A percentile compares a stretch with the other conserved stretches of the same genome.
phyloP scores from a whole-genome alignment of 2,888 invertebrate genomes.

The Halocaridina rubra region DNA sequence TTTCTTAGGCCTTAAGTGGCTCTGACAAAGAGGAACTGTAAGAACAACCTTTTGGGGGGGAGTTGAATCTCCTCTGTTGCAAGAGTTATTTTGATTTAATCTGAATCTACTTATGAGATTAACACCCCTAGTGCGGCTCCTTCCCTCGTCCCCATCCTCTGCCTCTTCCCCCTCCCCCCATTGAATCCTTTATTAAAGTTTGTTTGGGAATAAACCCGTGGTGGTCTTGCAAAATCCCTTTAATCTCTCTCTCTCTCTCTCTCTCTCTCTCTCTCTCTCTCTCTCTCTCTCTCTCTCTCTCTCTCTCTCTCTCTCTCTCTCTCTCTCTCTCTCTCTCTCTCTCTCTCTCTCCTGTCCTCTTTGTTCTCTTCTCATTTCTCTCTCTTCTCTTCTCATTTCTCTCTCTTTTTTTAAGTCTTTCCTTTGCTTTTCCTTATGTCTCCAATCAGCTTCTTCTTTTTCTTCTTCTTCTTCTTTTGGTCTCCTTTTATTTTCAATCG shows the following conservation, averaged over 20 bases:
- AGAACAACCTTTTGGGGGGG: too few species aligned
- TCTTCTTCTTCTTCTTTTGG: too few species aligned
- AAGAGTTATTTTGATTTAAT: conserved; percentile 55
- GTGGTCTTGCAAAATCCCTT: conserved; percentile 18
- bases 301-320: neutral
- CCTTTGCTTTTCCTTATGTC: too few species aligned
- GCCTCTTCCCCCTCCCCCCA: neutral
- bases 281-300: neutral
- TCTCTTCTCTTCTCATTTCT: too few species aligned
- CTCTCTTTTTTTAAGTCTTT: too few species aligned
- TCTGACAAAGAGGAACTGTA: too few species aligned
- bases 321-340: conserved; percentile 14
- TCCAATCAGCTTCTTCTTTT: too few species aligned
- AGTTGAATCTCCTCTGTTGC: conserved; percentile 34
- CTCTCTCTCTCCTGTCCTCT: neutral
- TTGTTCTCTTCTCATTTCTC: neutral
- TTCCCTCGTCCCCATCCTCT: neutral
- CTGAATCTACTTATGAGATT: conserved; percentile 58
- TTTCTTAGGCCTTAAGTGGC: too few species aligned
- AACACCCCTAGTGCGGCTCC: conserved; percentile 52
- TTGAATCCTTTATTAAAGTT: conserved; percentile 54
- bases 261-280: neutral
- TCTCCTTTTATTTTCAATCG: too few species aligned
- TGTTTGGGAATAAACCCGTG: conserved; percentile 29
- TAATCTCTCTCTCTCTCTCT: neutral